Percentiles rank a stretch among this genome's conserved stretches.
Conservation (phyloP, 2,797 vertebrate genomes). For the Pantherophis alleghaniensis region DNA sequence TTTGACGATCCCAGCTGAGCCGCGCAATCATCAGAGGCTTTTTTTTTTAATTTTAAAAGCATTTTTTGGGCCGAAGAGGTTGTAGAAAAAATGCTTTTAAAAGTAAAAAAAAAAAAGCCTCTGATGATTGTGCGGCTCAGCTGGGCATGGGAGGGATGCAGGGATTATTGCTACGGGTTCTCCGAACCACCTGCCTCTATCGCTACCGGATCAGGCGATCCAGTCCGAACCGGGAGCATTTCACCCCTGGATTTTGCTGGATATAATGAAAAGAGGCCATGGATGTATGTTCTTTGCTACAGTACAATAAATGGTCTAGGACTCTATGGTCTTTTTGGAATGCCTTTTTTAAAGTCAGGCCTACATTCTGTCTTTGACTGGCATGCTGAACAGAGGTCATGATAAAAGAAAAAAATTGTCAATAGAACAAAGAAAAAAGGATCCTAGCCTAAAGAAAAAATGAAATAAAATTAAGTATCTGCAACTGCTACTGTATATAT, state of each 20-base stretch:
- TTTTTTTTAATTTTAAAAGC: too few relatives aligned
- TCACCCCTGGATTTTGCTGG: background rate
- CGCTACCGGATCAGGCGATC: too few relatives aligned
- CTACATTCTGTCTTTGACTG: background rate
- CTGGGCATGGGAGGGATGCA: too few relatives aligned
- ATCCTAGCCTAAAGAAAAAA: background rate
- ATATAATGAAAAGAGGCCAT: background rate
- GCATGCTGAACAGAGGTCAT: background rate
- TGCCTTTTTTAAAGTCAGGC: background rate
- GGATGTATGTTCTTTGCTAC: background rate
- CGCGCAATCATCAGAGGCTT: too few relatives aligned
- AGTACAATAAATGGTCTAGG: background rate
- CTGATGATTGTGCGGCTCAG: too few relatives aligned
- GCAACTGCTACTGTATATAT: background rate
- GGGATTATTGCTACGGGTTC: too few relatives aligned
- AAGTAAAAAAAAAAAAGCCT: too few relatives aligned
- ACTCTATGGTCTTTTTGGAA: background rate
- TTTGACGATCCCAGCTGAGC: too few relatives aligned
- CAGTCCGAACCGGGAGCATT: too few relatives aligned
- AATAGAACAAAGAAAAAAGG: background rate
- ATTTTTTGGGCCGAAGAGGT: too few relatives aligned
- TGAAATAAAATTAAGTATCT: background rate
- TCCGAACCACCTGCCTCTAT: too few relatives aligned
- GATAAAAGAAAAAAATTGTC: background rate
- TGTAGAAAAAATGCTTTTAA: too few relatives aligned